Percentiles rank a stretch among this genome's conserved stretches.
Evolutionary conservation across 2,888 invertebrate genomes (phyloP).

Genomic region (Venusia cambrica): DNA sequence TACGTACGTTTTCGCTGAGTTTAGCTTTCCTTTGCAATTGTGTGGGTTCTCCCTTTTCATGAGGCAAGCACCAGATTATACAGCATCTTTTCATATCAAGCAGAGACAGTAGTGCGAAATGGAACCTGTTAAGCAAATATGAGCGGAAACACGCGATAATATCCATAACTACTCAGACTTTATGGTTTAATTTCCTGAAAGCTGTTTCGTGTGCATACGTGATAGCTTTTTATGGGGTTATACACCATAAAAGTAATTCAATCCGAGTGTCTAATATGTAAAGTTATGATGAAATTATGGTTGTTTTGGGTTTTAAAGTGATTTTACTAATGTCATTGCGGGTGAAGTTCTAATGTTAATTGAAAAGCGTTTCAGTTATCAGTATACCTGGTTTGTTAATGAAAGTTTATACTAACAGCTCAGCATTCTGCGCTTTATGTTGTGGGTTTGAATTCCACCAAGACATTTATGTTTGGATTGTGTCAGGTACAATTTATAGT

Average conservation of each 20-base stretch:
- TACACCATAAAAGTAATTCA: constrained; percentile 50
- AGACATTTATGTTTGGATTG: too few species aligned
- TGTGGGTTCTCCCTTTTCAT: too few species aligned
- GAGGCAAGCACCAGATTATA: too few species aligned
- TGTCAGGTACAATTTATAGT: too few species aligned
- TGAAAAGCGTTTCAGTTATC: too few species aligned
- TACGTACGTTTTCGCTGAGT: too few species aligned
- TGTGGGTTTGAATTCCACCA: too few species aligned
- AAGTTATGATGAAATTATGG: constrained; percentile 54
- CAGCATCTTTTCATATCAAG: neutral
- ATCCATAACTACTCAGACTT: constrained; percentile 53
- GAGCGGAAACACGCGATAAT: constrained; percentile 51
- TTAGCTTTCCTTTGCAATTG: too few species aligned
- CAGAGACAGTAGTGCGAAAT: constrained; percentile 14
- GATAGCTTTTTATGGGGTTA: constrained; percentile 55
- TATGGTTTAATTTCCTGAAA: constrained; percentile 77
- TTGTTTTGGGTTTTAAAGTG: constrained; percentile 16
- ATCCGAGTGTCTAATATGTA: constrained; percentile 45
- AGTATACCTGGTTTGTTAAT: too few species aligned
- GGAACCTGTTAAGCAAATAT: constrained; percentile 31
- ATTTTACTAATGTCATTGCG: constrained; percentile 10
- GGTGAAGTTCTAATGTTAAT: too few species aligned
- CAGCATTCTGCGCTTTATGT: too few species aligned
- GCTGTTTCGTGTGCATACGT: constrained; percentile 56
- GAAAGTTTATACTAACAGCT: too few species aligned